Evolutionary conservation across 1,140 invertebrate genomes (phyloP).

Genomic region (Hypsibius dujardini): DNA sequence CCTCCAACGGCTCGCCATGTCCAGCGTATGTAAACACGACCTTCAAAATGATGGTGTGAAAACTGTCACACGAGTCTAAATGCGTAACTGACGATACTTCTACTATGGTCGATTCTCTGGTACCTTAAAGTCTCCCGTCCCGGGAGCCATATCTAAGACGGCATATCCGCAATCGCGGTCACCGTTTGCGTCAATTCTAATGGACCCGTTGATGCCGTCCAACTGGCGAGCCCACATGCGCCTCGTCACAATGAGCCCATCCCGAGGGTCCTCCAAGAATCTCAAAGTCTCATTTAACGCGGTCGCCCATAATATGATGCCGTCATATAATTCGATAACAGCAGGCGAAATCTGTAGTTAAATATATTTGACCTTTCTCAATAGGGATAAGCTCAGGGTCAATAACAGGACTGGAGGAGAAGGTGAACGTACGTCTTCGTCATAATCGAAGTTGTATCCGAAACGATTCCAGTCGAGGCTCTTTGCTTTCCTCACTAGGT

Average conservation of each 20-base stretch:
- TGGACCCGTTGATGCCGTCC: slow-evolving; percentile 67
- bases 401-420: background rate
- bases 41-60: background rate
- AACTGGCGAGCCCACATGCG: slow-evolving; percentile 53
- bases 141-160: slow-evolving; percentile 66
- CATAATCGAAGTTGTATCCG: background rate
- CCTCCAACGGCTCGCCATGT: background rate
- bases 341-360: background rate
- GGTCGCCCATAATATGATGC: slow-evolving; percentile 74
- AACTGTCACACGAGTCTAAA: background rate
- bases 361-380: background rate
- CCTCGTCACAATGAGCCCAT: slow-evolving; percentile 55
- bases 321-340: slow-evolving; percentile 51
- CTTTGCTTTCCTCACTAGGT: background rate
- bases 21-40: background rate
- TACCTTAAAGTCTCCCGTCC: slow-evolving; percentile 55
- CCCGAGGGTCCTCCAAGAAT: slow-evolving; percentile 50
- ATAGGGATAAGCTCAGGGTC: background rate
- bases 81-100: too few species aligned
- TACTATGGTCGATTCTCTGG: slow-evolving; percentile 20
- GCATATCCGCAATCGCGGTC: slow-evolving; percentile 77
- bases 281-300: slow-evolving; percentile 69
- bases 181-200: slow-evolving; percentile 72
- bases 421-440: background rate
- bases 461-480: background rate